These are phyloP conservation scores for Recurvirostra avosetta DNA, from an alignment of 2,113 vertebrate species.

Conservation along the genomic window DNA sequence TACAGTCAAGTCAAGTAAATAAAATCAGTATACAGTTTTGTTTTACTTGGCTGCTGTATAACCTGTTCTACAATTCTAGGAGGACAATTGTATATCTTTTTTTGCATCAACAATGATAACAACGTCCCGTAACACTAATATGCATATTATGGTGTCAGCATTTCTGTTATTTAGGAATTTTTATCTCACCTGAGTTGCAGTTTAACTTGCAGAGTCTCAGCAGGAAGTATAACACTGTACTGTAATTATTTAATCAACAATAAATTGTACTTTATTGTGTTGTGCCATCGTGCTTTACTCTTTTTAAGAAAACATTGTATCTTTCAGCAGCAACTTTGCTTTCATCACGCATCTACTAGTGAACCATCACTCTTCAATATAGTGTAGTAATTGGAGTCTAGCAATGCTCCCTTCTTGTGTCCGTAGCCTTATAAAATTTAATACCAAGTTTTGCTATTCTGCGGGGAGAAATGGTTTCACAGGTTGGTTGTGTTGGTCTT, in stretches of 20 bases:
- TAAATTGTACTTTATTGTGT: background rate
- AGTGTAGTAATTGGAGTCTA: background rate
- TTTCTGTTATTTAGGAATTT: constrained; percentile 28
- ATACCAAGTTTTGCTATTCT: background rate
- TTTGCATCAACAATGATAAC: background rate
- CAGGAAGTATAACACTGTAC: background rate
- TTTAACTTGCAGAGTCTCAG: constrained; percentile 10
- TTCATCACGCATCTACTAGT: background rate
- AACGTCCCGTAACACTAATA: background rate
- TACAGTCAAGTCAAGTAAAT: constrained; percentile 20
- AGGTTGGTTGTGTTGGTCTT: background rate
- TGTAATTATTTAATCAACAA: constrained; percentile 21
- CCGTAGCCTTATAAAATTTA: background rate
- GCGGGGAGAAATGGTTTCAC: background rate
- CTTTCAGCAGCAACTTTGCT: background rate
- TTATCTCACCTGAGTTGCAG: background rate
- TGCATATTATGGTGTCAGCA: background rate
- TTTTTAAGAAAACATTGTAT: background rate
- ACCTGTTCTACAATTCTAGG: background rate
- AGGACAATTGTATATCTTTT: background rate
- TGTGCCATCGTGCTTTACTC: background rate
- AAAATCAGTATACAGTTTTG: background rate
- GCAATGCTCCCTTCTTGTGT: background rate
- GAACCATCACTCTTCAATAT: background rate
- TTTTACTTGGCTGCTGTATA: background rate